A percentile compares a stretch with the other conserved stretches of the same genome.
Conservation (phyloP, 2,888 invertebrate genomes). For the Acheta domesticus region DNA sequence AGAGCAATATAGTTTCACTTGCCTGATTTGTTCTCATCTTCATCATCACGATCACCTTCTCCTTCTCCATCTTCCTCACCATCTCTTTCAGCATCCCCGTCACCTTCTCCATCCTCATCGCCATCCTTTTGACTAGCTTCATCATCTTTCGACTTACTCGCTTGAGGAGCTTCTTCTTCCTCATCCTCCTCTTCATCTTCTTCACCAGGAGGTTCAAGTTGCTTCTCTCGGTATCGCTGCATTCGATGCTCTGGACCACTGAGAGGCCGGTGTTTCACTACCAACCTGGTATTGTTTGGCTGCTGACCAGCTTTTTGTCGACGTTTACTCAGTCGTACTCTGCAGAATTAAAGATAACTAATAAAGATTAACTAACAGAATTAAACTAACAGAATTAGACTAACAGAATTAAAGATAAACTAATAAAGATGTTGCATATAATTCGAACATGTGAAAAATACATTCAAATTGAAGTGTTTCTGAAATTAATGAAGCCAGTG, state of each 20-base stretch:
- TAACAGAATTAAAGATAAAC: constrained; percentile 27
- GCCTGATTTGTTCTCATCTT: constrained; percentile 26
- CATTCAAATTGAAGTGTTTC: too few species aligned
- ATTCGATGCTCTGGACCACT: constrained; percentile 81
- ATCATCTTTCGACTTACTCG: constrained; percentile 35
- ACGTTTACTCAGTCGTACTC: constrained; percentile 89
- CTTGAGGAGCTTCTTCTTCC: constrained; percentile 43
- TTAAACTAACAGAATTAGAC: too few species aligned
- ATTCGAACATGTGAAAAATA: too few species aligned
- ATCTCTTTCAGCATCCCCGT: constrained; percentile 30
- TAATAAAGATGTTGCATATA: too few species aligned
- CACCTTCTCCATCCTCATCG: constrained; percentile 30
- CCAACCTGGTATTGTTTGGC: constrained; percentile 73
- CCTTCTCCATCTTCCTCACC: constrained; percentile 33
- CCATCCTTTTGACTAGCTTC: constrained; percentile 32
- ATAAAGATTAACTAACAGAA: too few species aligned
- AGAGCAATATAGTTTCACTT: background rate
- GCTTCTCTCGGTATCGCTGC: constrained; percentile 80
- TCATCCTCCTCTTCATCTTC: constrained; percentile 61
- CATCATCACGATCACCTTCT: constrained; percentile 33
- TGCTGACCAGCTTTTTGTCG: constrained; percentile 72
- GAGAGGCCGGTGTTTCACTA: constrained; percentile 86
- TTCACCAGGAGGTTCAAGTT: constrained; percentile 79
- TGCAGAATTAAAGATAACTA: constrained; percentile 42
- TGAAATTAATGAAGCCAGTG: too few species aligned